Conservation (phyloP, 2,888 invertebrate genomes). For the Mimachlamys varia region DNA sequence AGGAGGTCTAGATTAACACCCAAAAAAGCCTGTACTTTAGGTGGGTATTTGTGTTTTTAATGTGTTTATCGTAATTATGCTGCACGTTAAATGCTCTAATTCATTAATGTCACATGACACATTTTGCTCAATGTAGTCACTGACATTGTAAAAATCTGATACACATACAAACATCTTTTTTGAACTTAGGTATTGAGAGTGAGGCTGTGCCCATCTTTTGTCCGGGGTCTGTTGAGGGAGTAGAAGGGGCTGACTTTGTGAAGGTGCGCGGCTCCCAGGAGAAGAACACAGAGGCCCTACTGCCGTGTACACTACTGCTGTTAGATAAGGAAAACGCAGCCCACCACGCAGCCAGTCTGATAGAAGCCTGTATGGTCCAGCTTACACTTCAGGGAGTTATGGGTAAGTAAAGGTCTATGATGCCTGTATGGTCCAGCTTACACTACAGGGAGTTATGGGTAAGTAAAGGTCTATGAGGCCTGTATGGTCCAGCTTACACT, state of each 20-base stretch:
- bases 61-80: too few relatives aligned
- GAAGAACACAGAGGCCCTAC: conserved; percentile 55
- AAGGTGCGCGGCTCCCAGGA: conserved; percentile 41
- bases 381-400: conserved; percentile 72
- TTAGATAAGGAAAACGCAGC: conserved; percentile 76
- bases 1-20: conserved; percentile 66
- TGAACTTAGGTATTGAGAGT: conserved; percentile 62
- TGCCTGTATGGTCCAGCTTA: too few relatives aligned
- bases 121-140: too few relatives aligned
- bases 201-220: conserved; percentile 61
- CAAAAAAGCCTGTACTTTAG: conserved; percentile 70
- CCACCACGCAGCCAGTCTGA: conserved; percentile 74
- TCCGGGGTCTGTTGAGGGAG: conserved; percentile 55
- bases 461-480: too few relatives aligned
- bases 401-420: too few relatives aligned
- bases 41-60: conserved; percentile 60
- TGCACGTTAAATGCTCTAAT: too few relatives aligned
- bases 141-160: too few relatives aligned
- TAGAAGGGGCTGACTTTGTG: conserved; percentile 32
- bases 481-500: too few relatives aligned
- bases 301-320: conserved; percentile 72
- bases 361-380: conserved; percentile 78
- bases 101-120: too few relatives aligned
- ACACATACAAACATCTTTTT: conserved; percentile 1
- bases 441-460: too few relatives aligned